phyloP scores from a whole-genome alignment of 2,888 invertebrate species.

The Crossocerus cetratus region DNA sequence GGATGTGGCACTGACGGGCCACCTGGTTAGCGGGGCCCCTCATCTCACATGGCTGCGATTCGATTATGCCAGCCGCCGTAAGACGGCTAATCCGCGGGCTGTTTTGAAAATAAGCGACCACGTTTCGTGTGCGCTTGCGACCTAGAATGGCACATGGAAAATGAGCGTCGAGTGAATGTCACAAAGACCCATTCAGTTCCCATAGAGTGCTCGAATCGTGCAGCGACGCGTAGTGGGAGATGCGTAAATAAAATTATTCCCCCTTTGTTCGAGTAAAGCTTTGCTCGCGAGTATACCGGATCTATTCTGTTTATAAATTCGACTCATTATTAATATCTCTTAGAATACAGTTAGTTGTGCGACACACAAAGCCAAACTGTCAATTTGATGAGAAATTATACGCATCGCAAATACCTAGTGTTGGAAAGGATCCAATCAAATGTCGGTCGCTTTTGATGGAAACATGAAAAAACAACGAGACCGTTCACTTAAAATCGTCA shows the following conservation, averaged over 20 bases:
- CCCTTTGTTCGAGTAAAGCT: too few relatives aligned
- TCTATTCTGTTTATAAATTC: too few relatives aligned
- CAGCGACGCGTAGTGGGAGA: background rate
- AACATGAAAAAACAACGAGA: too few relatives aligned
- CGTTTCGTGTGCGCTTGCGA: constrained; percentile 8
- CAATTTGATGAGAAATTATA: too few relatives aligned
- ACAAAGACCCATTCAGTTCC: constrained; percentile 12
- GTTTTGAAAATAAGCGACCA: constrained; percentile 62
- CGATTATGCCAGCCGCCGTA: constrained; percentile 41
- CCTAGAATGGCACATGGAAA: background rate
- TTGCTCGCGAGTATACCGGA: too few relatives aligned
- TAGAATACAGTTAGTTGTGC: too few relatives aligned
- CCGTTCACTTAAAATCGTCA: too few relatives aligned
- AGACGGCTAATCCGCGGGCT: constrained; percentile 56
- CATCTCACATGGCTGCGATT: constrained; percentile 20
- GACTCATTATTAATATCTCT: too few relatives aligned
- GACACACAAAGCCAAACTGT: too few relatives aligned
- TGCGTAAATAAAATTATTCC: background rate
- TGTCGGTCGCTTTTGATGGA: too few relatives aligned
- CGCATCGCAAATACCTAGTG: too few relatives aligned
- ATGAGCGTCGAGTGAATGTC: constrained; percentile 13
- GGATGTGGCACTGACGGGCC: constrained; percentile 43
- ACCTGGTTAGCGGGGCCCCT: constrained; percentile 39
- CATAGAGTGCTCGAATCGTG: background rate
- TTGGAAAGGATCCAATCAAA: too few relatives aligned